Percentiles rank a stretch among this genome's conserved stretches.
phyloP scores from a whole-genome alignment of 2,797 vertebrate genomes.

The Lophotriccus pileatus region DNA sequence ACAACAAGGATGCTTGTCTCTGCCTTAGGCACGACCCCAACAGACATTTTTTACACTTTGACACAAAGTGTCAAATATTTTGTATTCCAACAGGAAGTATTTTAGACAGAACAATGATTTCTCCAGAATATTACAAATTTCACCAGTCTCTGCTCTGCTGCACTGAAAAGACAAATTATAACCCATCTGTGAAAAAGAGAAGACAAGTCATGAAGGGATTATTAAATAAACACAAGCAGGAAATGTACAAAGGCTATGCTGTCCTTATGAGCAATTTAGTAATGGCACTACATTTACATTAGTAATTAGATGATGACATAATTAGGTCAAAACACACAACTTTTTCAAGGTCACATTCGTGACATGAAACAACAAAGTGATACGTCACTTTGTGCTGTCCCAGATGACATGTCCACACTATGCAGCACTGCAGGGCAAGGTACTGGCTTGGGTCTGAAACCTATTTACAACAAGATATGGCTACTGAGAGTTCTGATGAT shows the following conservation, averaged over 20 bases:
- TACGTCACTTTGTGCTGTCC: background rate
- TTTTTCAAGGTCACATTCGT: background rate
- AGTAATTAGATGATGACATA: background rate
- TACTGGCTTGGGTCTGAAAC: background rate
- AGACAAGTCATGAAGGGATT: background rate
- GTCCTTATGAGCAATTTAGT: background rate
- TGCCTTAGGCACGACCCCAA: background rate
- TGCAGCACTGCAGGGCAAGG: accelerated
- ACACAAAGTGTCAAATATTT: background rate
- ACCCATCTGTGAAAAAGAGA: background rate
- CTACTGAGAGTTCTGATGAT: background rate
- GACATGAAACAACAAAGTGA: background rate
- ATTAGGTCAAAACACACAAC: background rate
- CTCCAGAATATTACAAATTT: background rate
- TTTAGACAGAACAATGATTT: background rate
- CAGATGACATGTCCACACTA: background rate
- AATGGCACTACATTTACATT: background rate
- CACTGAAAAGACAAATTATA: background rate
- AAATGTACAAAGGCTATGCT: background rate
- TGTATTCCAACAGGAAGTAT: background rate
- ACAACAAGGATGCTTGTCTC: background rate
- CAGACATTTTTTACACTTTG: background rate
- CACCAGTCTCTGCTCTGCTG: background rate
- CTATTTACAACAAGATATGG: background rate
- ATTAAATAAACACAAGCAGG: background rate